phyloP scores from a whole-genome alignment of 2,113 vertebrate species.

The Chamaea fasciata region DNA sequence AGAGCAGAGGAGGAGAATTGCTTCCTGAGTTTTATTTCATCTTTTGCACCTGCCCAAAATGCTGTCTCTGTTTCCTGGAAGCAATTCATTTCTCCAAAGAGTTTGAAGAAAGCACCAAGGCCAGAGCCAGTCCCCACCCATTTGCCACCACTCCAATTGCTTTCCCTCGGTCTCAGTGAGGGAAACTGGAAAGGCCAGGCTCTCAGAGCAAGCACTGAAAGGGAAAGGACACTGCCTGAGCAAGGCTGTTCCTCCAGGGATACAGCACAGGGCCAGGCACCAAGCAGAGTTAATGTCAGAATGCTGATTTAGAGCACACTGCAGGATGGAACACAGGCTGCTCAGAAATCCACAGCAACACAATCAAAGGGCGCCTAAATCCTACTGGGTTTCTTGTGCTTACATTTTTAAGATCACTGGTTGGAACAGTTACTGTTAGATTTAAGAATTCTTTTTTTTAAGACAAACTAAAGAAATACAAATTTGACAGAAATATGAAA shows the following conservation, averaged over 20 bases:
- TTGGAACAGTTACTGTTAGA: neutral
- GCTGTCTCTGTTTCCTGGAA: neutral
- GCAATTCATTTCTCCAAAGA: neutral
- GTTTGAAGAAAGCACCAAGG: neutral
- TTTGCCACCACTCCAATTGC: neutral
- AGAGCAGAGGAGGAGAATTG: neutral
- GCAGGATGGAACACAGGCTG: neutral
- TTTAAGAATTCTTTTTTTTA: neutral
- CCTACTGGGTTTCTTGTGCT: neutral
- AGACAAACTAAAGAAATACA: neutral
- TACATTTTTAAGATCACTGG: neutral
- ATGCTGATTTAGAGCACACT: rapidly evolving
- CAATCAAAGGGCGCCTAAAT: neutral
- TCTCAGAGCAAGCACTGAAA: neutral
- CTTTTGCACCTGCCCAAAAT: neutral
- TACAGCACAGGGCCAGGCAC: neutral
- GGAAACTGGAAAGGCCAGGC: neutral
- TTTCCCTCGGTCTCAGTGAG: rapidly evolving
- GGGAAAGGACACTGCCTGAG: neutral
- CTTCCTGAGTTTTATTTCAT: neutral
- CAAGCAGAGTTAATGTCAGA: neutral
- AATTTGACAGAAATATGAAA: neutral
- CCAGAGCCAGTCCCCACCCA: neutral
- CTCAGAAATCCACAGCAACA: neutral
- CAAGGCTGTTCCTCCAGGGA: neutral